Percentiles rank a stretch among this genome's conserved stretches.
Evolutionary conservation across 2,797 vertebrate species (phyloP).

Genomic region (Ptychadena robeensis): DNA sequence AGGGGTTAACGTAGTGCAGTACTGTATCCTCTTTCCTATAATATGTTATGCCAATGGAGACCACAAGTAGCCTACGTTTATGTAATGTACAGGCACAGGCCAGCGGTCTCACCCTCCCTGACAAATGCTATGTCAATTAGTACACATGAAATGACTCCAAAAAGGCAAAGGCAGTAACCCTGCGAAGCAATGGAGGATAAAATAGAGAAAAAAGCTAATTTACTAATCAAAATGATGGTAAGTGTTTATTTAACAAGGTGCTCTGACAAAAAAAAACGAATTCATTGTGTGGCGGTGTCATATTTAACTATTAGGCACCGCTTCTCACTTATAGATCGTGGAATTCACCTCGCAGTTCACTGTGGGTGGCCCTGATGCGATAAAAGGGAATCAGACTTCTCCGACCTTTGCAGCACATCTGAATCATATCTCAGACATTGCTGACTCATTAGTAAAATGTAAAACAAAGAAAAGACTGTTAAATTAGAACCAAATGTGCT

Average conservation of each 20-base stretch:
- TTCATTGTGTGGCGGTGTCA: neutral
- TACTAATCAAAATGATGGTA: neutral
- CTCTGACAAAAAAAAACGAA: neutral
- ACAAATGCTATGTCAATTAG: no score
- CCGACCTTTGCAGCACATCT: constrained; percentile 45
- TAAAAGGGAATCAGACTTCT: neutral
- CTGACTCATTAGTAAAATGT: constrained; percentile 49
- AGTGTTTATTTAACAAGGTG: neutral
- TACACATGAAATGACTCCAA: no score
- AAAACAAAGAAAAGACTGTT: constrained; percentile 45
- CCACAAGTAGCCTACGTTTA: no score
- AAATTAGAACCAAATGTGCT: constrained; percentile 54
- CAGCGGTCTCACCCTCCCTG: no score
- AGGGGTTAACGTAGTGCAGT: no score
- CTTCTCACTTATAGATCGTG: neutral
- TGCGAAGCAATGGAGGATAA: neutral
- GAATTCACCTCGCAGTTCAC: neutral
- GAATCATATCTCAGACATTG: constrained; percentile 44
- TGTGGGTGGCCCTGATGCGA: constrained; percentile 25
- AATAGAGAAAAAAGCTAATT: neutral
- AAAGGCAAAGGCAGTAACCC: neutral
- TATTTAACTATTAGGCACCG: neutral
- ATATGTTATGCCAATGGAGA: no score
- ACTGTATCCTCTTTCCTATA: no score
- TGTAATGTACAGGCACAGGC: no score